Conservation (phyloP, 2,797 vertebrate genomes). For the Artibeus lituratus region DNA sequence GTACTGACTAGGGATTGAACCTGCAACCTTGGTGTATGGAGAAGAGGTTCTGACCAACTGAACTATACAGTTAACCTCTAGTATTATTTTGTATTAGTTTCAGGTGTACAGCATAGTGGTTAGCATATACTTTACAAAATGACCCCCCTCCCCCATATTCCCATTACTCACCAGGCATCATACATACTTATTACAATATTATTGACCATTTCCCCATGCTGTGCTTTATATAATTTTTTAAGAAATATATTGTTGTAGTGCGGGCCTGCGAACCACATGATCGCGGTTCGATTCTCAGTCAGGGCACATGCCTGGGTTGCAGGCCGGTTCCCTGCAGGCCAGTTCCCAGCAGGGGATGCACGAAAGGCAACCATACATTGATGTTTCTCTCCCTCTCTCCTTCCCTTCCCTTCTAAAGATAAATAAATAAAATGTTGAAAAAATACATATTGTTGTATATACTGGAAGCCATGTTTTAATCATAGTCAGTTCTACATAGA, state of each 20-base stretch:
- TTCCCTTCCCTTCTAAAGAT: no score
- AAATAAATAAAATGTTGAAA: no score
- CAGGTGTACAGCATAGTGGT: background rate
- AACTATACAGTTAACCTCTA: background rate
- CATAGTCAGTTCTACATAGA: background rate
- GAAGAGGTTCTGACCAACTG: background rate
- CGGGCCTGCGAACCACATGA: no score
- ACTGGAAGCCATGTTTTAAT: background rate
- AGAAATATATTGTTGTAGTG: background rate
- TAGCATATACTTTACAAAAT: background rate
- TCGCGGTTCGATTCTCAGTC: no score
- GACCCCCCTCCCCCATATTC: background rate
- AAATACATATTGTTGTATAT: background rate
- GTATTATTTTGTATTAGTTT: background rate
- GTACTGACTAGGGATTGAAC: background rate
- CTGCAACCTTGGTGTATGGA: background rate
- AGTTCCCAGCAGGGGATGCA: no score
- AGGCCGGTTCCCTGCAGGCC: no score
- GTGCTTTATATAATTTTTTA: background rate
- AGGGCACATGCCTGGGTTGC: no score
- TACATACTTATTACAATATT: background rate
- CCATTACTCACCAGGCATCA: background rate
- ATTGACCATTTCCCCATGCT: background rate
- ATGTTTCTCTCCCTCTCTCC: no score
- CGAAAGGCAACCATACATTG: no score